Evolutionary conservation across 2,797 vertebrate genomes (phyloP).

Genomic region (Dromococcyx pavoninus): DNA sequence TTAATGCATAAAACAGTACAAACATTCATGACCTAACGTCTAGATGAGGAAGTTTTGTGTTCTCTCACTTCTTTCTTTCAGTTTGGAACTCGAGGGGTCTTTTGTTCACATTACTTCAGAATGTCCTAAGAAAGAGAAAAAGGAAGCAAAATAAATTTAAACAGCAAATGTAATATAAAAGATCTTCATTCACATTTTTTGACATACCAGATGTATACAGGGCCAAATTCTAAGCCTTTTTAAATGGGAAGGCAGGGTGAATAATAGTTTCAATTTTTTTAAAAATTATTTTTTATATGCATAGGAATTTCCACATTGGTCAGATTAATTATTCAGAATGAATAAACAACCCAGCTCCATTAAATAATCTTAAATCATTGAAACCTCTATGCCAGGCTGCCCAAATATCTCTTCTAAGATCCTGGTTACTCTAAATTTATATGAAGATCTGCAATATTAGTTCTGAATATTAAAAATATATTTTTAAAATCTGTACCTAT

Average conservation of each 20-base stretch:
- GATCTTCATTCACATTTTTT: neutral
- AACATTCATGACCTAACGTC: neutral
- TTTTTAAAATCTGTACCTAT: neutral
- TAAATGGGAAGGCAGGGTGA: neutral
- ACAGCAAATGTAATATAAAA: neutral
- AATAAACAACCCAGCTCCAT: neutral
- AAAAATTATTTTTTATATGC: neutral
- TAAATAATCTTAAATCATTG: neutral
- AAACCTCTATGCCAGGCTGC: neutral
- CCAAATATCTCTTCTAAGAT: neutral
- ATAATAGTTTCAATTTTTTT: neutral
- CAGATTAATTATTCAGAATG: neutral
- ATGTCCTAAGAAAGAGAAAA: neutral
- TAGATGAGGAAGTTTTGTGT: neutral
- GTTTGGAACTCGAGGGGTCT: neutral
- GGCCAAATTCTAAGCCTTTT: neutral
- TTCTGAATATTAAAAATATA: neutral
- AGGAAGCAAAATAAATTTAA: neutral
- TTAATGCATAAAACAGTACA: constrained; percentile 30
- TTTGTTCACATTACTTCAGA: neutral
- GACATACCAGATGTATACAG: neutral
- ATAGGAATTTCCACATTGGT: neutral
- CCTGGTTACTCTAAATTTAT: neutral
- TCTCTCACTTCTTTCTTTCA: constrained; percentile 37
- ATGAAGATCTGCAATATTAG: neutral